These are phyloP conservation scores for Idaea straminata DNA, from an alignment of 2,888 invertebrate species.

Conservation along the genomic window DNA sequence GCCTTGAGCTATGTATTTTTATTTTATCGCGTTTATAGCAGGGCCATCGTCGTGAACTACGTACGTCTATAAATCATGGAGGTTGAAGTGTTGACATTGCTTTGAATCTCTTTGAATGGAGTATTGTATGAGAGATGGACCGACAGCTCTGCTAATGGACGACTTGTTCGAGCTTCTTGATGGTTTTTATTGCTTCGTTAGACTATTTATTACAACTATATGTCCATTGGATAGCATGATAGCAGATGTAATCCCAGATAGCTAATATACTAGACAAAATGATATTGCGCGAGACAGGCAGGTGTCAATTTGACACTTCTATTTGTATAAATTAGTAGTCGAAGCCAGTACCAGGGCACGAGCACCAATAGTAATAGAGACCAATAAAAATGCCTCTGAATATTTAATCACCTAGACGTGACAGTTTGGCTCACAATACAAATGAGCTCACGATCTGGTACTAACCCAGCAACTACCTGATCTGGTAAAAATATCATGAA, in stretches of 20 bases:
- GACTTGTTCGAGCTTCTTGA: slow-evolving; percentile 11
- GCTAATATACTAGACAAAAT: slow-evolving; percentile 20
- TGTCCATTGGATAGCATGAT: slow-evolving; percentile 15
- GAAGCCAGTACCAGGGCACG: slow-evolving; percentile 15
- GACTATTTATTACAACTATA: slow-evolving; percentile 13
- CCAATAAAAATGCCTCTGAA: slow-evolving; percentile 23
- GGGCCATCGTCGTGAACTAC: slow-evolving; percentile 47
- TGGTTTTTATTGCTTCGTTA: slow-evolving; percentile 13
- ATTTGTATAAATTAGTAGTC: slow-evolving; percentile 37
- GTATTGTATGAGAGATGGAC: slow-evolving; percentile 36
- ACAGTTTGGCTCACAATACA: slow-evolving; percentile 21
- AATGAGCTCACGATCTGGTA: slow-evolving; percentile 18
- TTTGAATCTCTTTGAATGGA: slow-evolving; percentile 33
- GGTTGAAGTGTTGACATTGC: slow-evolving; percentile 38
- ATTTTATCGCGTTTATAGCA: slow-evolving; percentile 54
- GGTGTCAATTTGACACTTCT: slow-evolving; percentile 63
- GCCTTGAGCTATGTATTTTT: slow-evolving; percentile 66
- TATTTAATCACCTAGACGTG: slow-evolving; percentile 19
- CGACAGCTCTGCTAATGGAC: slow-evolving; percentile 10
- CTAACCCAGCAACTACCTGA: slow-evolving; percentile 18
- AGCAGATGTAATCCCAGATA: slow-evolving; percentile 9
- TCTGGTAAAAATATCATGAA: slow-evolving; percentile 13
- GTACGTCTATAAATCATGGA: slow-evolving; percentile 43
- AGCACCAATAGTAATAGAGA: slow-evolving; percentile 17
- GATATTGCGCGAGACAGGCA: slow-evolving; percentile 47